phyloP scores from a whole-genome alignment of 1,140 invertebrate genomes.

The Pentalonia nigronervosa region DNA sequence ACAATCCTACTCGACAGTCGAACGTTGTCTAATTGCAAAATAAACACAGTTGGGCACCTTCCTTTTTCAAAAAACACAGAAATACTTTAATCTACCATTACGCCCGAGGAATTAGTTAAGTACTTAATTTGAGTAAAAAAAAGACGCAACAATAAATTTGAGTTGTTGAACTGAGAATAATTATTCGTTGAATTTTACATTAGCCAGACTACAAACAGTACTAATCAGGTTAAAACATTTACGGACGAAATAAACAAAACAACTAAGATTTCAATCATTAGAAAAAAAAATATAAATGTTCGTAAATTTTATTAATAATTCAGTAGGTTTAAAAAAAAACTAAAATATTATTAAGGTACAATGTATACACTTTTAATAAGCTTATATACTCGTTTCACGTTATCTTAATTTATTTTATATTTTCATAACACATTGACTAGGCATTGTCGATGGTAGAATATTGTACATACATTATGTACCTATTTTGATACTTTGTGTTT shows the following conservation, averaged over 20 bases:
- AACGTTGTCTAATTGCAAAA: slow-evolving; percentile 41
- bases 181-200: slow-evolving; percentile 6
- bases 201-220: background rate
- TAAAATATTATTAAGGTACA: background rate
- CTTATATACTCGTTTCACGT: background rate
- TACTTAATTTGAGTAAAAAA: slow-evolving; percentile 11
- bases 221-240: slow-evolving; percentile 1
- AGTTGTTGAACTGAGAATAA: background rate
- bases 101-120: background rate
- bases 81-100: background rate
- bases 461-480: background rate
- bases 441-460: background rate
- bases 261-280: background rate
- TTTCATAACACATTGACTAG: too few relatives aligned
- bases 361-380: background rate
- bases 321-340: background rate
- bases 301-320: background rate
- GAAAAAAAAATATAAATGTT: background rate
- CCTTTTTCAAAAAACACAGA: background rate
- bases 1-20: slow-evolving; percentile 32
- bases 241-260: background rate
- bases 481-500: accelerated
- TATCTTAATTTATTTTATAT: too few relatives aligned
- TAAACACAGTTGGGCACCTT: background rate
- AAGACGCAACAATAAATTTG: background rate